A percentile compares a stretch with the other conserved stretches of the same genome.
Evolutionary conservation across 2,113 vertebrate genomes (phyloP).

Genomic region (Thunnus thynnus): DNA sequence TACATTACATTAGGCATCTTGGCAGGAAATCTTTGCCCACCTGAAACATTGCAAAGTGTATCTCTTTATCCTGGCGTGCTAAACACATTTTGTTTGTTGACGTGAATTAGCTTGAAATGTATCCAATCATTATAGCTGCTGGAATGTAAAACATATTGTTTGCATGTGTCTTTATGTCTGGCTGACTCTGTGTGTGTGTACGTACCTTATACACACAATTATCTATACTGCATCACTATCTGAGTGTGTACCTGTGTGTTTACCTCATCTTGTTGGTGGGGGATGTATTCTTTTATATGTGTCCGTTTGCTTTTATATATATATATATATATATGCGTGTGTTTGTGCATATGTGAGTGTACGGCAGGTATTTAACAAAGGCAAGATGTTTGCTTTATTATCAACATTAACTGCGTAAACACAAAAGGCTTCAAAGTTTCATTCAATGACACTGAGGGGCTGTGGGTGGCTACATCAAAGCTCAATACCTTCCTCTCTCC

Average conservation of each 20-base stretch:
- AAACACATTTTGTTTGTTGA: conserved; percentile 62
- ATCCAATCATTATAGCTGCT: conserved; percentile 46
- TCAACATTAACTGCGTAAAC: conserved; percentile 80
- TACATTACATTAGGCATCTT: conserved; percentile 59
- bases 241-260: conserved; percentile 47
- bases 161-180: conserved; percentile 61
- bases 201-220: conserved; percentile 27
- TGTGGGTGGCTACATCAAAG: conserved; percentile 89
- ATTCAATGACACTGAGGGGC: conserved; percentile 83
- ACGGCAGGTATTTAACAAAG: conserved; percentile 82
- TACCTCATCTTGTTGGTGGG: conserved; percentile 51
- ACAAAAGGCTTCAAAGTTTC: conserved; percentile 83
- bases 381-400: conserved; percentile 86
- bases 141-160: conserved; percentile 53
- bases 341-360: conserved; percentile 12
- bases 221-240: conserved; percentile 46
- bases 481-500: conserved; percentile 78
- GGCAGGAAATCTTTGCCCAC: conserved; percentile 65
- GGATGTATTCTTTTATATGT: conserved; percentile 62
- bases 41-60: conserved; percentile 57
- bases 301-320: conserved; percentile 23
- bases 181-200: conserved; percentile 1
- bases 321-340: too few species aligned
- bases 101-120: conserved; percentile 56
- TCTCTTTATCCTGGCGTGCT: conserved; percentile 43